A percentile compares a stretch with the other conserved stretches of the same genome.
Evolutionary conservation across 2,113 vertebrate species (phyloP).

Genomic region (Dipodomys merriami): DNA sequence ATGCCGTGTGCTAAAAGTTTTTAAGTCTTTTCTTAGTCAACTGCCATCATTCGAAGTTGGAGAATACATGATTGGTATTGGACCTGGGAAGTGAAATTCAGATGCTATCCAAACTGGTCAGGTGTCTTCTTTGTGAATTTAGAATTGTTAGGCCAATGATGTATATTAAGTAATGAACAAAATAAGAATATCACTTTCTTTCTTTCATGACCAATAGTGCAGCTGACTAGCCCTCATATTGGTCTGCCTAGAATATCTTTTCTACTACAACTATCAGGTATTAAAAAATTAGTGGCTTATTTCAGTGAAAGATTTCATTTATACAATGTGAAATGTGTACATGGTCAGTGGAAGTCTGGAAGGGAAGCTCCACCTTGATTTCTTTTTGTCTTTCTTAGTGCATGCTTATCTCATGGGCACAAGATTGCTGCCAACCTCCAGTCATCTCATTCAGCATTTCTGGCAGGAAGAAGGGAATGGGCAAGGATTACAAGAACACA

Average conservation of each 20-base stretch:
- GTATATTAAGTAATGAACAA: not conserved
- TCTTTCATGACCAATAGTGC: not conserved
- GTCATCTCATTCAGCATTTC: not conserved
- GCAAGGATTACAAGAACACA: not conserved
- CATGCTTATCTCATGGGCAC: not conserved
- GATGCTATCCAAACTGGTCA: not conserved
- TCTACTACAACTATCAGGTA: not conserved
- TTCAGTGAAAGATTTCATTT: not conserved
- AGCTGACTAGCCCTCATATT: not conserved
- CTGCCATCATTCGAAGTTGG: not conserved
- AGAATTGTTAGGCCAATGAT: not conserved
- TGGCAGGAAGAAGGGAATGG: not conserved
- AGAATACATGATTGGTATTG: not conserved
- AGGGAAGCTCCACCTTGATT: not conserved
- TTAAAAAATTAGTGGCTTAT: not conserved
- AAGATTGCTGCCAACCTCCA: not conserved
- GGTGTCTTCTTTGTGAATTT: not conserved
- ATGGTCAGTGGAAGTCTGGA: not conserved
- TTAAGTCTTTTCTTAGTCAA: not conserved
- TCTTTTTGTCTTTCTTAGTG: not conserved
- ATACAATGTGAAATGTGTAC: not conserved
- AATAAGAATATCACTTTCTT: not conserved
- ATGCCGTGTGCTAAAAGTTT: not conserved
- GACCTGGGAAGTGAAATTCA: conserved; percentile 9
- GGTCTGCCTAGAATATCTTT: not conserved